Percentiles rank a stretch among this genome's conserved stretches.
These are phyloP conservation scores for Thalassoma bifasciatum DNA, from an alignment of 2,113 vertebrate genomes.

Conservation along the genomic window DNA sequence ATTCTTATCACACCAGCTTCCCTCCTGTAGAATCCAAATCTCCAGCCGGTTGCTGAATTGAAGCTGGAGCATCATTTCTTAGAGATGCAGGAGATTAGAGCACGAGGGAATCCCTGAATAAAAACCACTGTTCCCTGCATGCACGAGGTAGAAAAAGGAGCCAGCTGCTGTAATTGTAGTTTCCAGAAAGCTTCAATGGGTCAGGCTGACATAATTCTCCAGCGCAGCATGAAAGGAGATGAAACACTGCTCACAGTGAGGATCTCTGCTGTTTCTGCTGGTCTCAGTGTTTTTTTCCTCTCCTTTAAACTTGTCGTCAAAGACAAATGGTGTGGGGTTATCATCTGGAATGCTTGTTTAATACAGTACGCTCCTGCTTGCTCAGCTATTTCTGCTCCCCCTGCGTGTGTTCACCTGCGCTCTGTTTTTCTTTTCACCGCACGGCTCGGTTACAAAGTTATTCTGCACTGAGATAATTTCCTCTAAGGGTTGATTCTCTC, in stretches of 20 bases:
- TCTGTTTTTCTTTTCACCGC: not conserved
- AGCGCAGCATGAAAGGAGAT: conserved; percentile 59
- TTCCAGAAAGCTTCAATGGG: conserved; percentile 44
- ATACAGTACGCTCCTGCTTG: not conserved
- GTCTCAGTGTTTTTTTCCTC: not conserved
- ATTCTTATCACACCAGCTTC: not conserved
- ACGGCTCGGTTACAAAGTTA: not conserved
- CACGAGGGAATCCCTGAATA: conserved; percentile 4
- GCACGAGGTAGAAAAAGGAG: conserved; percentile 18
- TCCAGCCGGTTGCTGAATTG: conserved; percentile 2
- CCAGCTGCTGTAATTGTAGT: conserved; percentile 44
- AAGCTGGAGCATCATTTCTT: conserved; percentile 19
- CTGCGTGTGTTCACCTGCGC: not conserved
- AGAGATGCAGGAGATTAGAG: conserved; percentile 35
- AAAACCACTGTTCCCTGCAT: conserved; percentile 48
- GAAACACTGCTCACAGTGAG: conserved; percentile 11
- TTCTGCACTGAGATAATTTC: conserved; percentile 7
- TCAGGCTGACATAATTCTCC: conserved; percentile 54
- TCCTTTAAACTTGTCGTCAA: not conserved
- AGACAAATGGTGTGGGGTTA: not conserved
- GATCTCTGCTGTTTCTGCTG: conserved; percentile 13
- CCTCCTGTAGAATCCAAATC: not conserved
- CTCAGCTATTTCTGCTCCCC: not conserved
- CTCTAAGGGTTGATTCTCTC: not conserved
- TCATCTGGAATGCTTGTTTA: not conserved